Evolutionary conservation across 2,888 invertebrate genomes (phyloP).

Genomic region (Dilophus febrilis): DNA sequence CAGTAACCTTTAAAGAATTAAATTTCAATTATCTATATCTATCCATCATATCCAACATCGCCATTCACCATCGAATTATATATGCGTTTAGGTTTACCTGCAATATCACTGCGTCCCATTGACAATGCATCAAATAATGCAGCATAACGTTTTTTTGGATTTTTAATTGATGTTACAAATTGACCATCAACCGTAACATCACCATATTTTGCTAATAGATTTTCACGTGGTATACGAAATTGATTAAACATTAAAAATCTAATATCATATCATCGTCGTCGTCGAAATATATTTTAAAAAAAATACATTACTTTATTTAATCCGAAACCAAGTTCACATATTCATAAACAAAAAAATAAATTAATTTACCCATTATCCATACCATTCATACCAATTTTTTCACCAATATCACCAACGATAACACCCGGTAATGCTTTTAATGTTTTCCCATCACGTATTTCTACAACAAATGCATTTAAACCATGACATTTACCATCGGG

Average conservation of each 20-base stretch:
- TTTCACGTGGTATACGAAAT: constrained; percentile 61
- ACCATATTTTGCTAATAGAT: constrained; percentile 67
- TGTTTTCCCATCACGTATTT: constrained; percentile 58
- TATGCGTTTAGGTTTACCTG: constrained; percentile 24
- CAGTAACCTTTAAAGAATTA: too few relatives aligned
- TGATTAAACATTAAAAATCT: constrained; percentile 63
- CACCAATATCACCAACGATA: constrained; percentile 80
- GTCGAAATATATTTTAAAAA: too few relatives aligned
- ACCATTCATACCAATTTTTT: constrained; percentile 80
- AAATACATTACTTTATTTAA: too few relatives aligned
- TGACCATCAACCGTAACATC: constrained; percentile 73
- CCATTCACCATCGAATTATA: too few relatives aligned
- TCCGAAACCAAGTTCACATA: too few relatives aligned
- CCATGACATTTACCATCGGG: constrained; percentile 64
- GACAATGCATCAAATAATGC: constrained; percentile 71
- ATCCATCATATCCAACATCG: too few relatives aligned
- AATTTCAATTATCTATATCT: too few relatives aligned
- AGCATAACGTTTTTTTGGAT: constrained; percentile 70
- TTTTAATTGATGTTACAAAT: constrained; percentile 63
- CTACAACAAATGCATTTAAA: constrained; percentile 76
- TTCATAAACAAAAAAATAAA: too few relatives aligned
- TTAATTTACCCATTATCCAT: constrained; percentile 84
- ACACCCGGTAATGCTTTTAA: constrained; percentile 59
- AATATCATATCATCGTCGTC: too few relatives aligned
- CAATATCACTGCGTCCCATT: constrained; percentile 64